Percentiles rank a stretch among this genome's conserved stretches.
These are phyloP conservation scores for Serilophus lunatus DNA, from an alignment of 2,113 vertebrate species.

Conservation along the genomic window DNA sequence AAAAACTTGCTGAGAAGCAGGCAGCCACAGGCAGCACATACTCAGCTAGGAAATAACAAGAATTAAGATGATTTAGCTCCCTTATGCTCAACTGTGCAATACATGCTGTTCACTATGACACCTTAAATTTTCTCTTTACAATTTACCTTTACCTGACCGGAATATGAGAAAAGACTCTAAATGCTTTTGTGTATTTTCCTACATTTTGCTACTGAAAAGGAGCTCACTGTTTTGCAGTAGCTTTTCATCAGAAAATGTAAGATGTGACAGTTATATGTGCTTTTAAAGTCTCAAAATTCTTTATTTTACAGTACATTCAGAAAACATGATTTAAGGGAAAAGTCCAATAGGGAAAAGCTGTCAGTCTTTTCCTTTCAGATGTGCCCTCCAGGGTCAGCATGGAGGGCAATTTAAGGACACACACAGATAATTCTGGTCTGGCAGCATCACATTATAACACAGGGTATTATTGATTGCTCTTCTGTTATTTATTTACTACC, in stretches of 20 bases:
- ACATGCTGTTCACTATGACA: background rate
- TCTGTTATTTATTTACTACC: constrained; percentile 6
- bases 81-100: background rate
- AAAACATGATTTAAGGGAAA: background rate
- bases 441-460: background rate
- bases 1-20: constrained; percentile 54
- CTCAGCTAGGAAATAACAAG: background rate
- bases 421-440: background rate
- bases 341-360: background rate
- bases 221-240: background rate
- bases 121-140: background rate
- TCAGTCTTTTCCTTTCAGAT: background rate
- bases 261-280: background rate
- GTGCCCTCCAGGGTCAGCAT: background rate
- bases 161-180: background rate
- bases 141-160: background rate
- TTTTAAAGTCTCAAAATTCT: background rate
- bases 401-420: background rate
- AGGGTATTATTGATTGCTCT: background rate
- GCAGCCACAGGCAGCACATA: background rate
- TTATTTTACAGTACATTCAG: background rate
- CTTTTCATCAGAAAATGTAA: background rate
- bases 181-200: background rate
- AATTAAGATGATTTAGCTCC: constrained; percentile 35
- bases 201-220: background rate